Base-by-base conservation (phyloP, 2,797 vertebrate species). In the Tokudaia tokunoshimensis region DNA sequence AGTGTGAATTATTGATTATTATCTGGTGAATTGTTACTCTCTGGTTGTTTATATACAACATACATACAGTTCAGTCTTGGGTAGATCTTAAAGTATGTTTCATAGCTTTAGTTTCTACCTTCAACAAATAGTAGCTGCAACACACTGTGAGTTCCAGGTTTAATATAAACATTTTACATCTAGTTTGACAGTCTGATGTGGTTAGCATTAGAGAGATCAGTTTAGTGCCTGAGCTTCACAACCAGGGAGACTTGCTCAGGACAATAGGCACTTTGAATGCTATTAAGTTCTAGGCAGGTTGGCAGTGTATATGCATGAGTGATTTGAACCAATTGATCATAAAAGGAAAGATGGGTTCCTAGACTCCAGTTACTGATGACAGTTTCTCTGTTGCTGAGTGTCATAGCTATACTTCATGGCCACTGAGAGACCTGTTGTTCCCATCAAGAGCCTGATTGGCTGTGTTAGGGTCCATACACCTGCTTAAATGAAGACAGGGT, bases 361-460 rank as follows among this genome's bases (percentile, higher is more conserved):
- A 29, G 22, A 17, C 59, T 93, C 29, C 81, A 61, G 26, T 94
- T 76, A 91, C 6, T 41, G n/a, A 84, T 93, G 87, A 79, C 65
- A 67, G 83, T 79, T 91, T 89, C 70, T 52, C 83, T 96, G 75
- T 87, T 76, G 44, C 52, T 52, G 63, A 75, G 72, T 74, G 83
- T 37, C 24, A 52, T 9, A 34, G 22, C 65, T 26, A 15, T 12
- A 47, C 63, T 63, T 24, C 26, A 29, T 90, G 52, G 89, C 12
- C 1, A 24, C 65, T 76, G 22, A 61, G 47, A 55, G 57, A 74
- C 26, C 80, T 26, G 37, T 50, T 91, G 26, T 70, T 79, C 37
- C 24, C 20, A 65, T 31, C 12, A 8, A 3, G 74, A 89, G 44
- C 75, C 52, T 52, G 87, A 44, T 31, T 61, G 41, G 17, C 79